Evolutionary conservation across 2,113 vertebrate species (phyloP).

Genomic region (Podilymbus podiceps): DNA sequence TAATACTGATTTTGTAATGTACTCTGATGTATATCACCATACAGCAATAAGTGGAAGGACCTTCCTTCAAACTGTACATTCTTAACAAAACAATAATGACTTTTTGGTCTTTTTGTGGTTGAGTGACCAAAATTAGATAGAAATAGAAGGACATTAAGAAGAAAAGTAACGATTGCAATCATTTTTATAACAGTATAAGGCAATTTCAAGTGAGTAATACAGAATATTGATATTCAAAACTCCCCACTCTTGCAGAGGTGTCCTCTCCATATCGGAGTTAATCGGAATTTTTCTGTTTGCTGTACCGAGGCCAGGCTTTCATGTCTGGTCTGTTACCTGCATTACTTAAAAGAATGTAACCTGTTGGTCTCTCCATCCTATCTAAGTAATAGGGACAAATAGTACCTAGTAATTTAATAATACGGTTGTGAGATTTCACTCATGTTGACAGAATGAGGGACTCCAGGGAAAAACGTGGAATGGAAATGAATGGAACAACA

Average conservation of each 20-base stretch:
- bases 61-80: not conserved
- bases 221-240: not conserved
- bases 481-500: not conserved
- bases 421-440: not conserved
- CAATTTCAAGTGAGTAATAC: not conserved
- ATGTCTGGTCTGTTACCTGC: not conserved
- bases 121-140: not conserved
- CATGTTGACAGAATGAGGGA: not conserved
- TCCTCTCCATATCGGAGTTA: not conserved
- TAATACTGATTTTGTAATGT: not conserved
- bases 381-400: not conserved
- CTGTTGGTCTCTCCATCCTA: not conserved
- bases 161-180: not conserved
- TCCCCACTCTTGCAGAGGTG: not conserved
- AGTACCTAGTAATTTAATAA: not conserved
- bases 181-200: not conserved
- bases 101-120: not conserved
- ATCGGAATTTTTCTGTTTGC: not conserved
- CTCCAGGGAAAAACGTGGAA: not conserved
- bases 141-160: not conserved
- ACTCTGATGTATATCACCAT: not conserved
- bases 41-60: not conserved
- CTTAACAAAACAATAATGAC: not conserved
- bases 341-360: not conserved
- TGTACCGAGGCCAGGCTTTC: not conserved